These are phyloP conservation scores for Nesoenas mayeri DNA, from an alignment of 2,113 vertebrate species.

Conservation along the genomic window DNA sequence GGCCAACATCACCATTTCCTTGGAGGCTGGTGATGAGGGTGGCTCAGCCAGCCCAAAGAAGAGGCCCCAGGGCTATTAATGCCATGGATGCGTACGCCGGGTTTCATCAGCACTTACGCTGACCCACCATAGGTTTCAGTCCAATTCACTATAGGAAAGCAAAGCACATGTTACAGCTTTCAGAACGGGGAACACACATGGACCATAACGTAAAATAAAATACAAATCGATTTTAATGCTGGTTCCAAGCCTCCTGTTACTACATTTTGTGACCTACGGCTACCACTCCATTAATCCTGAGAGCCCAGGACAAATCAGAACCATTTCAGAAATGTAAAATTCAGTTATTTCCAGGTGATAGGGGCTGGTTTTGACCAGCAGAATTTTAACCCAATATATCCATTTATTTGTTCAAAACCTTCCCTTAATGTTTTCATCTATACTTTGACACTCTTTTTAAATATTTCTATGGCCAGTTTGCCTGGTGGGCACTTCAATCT, in stretches of 20 bases:
- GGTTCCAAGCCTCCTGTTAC: not conserved
- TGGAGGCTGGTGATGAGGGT: rapidly evolving
- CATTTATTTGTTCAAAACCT: not conserved
- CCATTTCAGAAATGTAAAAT: not conserved
- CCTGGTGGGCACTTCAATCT: rapidly evolving
- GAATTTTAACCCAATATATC: not conserved
- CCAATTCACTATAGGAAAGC: not conserved
- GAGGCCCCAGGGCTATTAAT: not conserved
- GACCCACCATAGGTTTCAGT: not conserved
- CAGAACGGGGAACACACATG: not conserved
- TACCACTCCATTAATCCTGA: not conserved
- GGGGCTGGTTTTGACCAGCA: not conserved
- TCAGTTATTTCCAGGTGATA: not conserved
- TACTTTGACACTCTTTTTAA: not conserved
- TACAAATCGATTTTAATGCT: not conserved
- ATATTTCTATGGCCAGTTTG: not conserved
- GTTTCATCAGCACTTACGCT: not conserved
- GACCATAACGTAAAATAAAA: not conserved
- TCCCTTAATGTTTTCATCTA: not conserved
- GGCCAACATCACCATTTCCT: not conserved
- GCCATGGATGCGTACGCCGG: not conserved
- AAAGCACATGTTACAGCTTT: not conserved
- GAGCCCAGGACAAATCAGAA: not conserved
- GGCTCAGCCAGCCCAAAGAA: not conserved
- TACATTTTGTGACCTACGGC: not conserved